phyloP scores from a whole-genome alignment of 1,140 invertebrate species.

The Drosophila micromelanica region DNA sequence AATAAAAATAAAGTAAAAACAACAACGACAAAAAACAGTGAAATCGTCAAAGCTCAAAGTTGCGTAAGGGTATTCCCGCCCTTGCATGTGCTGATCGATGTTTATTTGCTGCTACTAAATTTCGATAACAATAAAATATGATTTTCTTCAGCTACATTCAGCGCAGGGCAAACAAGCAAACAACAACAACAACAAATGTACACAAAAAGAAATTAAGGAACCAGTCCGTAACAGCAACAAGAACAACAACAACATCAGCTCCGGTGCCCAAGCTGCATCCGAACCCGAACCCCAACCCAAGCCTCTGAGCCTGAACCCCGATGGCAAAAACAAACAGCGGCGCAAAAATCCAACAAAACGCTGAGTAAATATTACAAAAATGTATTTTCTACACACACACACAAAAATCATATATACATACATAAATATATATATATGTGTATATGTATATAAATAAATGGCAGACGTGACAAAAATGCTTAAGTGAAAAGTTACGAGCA shows the following conservation, averaged over 20 bases:
- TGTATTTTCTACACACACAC: slow-evolving; percentile 57
- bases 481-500: slow-evolving; percentile 81
- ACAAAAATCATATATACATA: not conserved
- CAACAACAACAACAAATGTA: slow-evolving; percentile 22
- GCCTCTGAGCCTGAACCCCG: slow-evolving; percentile 32
- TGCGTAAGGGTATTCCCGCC: not conserved
- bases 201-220: slow-evolving; percentile 80
- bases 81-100: slow-evolving; percentile 23
- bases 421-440: slow-evolving; percentile 1
- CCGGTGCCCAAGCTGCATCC: not conserved
- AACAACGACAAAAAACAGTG: too few relatives aligned
- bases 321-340: slow-evolving; percentile 55
- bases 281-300: not conserved
- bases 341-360: slow-evolving; percentile 60
- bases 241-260: not conserved
- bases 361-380: slow-evolving; percentile 82
- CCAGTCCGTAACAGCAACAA: slow-evolving; percentile 35
- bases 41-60: not conserved
- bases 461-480: slow-evolving; percentile 82
- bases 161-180: slow-evolving; percentile 20
- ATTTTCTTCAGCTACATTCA: slow-evolving; percentile 58
- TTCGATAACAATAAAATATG: slow-evolving; percentile 82
- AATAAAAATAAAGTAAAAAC: too few relatives aligned
- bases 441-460: slow-evolving; percentile 52
- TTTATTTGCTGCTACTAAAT: slow-evolving; percentile 70